Base-by-base conservation (phyloP, 1,140 invertebrate species). In the Neomicropteryx cornuta region DNA sequence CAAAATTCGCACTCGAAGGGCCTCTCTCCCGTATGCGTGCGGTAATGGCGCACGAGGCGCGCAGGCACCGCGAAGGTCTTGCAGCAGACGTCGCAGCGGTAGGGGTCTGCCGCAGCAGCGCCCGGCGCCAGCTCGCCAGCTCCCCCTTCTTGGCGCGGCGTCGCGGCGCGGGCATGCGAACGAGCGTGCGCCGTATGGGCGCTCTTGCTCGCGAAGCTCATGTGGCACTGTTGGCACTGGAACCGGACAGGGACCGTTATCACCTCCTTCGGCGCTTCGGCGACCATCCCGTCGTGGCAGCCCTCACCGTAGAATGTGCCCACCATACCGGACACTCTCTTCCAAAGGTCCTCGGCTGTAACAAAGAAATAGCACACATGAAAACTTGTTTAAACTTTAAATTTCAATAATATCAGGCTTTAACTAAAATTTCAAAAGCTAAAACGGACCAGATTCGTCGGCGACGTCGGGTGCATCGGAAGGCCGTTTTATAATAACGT, bases 31-130 rank as follows among this genome's bases (percentile, higher is more conserved):
- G 87, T 92, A 54, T 92, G 88, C 1, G 86, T 90, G 22, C 88
- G 74, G 60, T 92, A 92, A 57, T 96, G 92, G 5, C 90, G 77
- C 40, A 87, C 88, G 36, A 96, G 67, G 30, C 91, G 66, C n/a
- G 88, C 89, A 3, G 86, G 87, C 13, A 92, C 88, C 3, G 86
- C 83, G 59, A 93, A 93, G 1, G 87, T 90, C 58, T 95, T 95
- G 39, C 81, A 76, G 62, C 91, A 96, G 39, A 91, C 83, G 55
- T 88, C 84, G 60, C 90, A 96, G 27, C 82, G 76, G 61, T 90
- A 88, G 4, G 83, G 83, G 61, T 87, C 84, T 23, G 63, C 60
- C 13, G 67, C 60, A 16, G 50, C 48, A 2, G 35, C 10, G 3
- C 38, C 47, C 47, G 13, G 41, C 41, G 13, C 35, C 39, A 37